Evolutionary conservation across 1,140 invertebrate species (phyloP).

Genomic region (Chironomus striatipennis): DNA sequence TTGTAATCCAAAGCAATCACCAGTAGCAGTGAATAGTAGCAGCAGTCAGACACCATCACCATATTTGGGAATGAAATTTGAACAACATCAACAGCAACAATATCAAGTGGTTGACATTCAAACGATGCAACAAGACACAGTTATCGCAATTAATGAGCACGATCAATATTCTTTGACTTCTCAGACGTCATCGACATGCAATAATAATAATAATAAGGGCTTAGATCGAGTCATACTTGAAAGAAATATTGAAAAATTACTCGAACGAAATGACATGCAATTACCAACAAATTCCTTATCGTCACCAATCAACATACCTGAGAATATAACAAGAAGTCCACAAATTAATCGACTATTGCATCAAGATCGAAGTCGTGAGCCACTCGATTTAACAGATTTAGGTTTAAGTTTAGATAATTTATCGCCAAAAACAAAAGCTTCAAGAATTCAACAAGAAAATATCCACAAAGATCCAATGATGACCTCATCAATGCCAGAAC

Average conservation of each 20-base stretch:
- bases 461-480: slow-evolving; percentile 36
- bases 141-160: slow-evolving; percentile 25
- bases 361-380: slow-evolving; percentile 24
- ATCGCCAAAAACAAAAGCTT: slow-evolving; percentile 32
- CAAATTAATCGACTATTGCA: slow-evolving; percentile 35
- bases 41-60: slow-evolving; percentile 34
- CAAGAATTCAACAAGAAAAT: not conserved
- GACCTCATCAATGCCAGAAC: slow-evolving; percentile 37
- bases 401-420: slow-evolving; percentile 39
- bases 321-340: slow-evolving; percentile 32
- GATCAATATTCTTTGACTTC: slow-evolving; percentile 17
- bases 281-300: not conserved
- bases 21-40: slow-evolving; percentile 23
- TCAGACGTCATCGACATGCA: slow-evolving; percentile 24
- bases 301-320: slow-evolving; percentile 20
- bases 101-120: not conserved
- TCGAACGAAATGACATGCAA: slow-evolving; percentile 29
- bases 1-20: slow-evolving; percentile 36
- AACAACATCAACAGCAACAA: not conserved
- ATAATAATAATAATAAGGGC: too few relatives aligned
- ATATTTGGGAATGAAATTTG: slow-evolving; percentile 27
- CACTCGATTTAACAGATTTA: slow-evolving; percentile 37
- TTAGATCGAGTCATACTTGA: slow-evolving; percentile 48
- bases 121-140: not conserved
- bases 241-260: slow-evolving; percentile 47